Conservation (phyloP, 30 jellyfish, hydroid and myxozoan genomes). For the Turritopsis dohrnii region DNA sequence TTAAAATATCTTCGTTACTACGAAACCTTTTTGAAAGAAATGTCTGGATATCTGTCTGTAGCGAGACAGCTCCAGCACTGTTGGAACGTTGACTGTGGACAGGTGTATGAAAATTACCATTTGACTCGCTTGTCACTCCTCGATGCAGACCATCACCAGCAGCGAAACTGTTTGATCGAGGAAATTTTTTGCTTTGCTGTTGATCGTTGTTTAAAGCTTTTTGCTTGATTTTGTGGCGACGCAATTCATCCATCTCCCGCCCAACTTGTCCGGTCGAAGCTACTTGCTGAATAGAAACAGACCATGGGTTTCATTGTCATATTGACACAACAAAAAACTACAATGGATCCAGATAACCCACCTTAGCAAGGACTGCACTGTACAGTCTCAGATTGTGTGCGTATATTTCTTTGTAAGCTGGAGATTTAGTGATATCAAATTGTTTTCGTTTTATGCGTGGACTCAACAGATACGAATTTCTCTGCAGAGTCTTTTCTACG, state of each 20-base stretch:
- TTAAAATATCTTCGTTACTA: neutral
- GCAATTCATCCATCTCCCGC: neutral
- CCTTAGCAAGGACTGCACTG: slow-evolving; percentile 44
- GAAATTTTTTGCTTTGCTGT: neutral
- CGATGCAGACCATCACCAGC: neutral
- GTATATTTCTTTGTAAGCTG: slow-evolving; percentile 26
- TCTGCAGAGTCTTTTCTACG: neutral
- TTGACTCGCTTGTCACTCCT: neutral
- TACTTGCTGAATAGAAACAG: slow-evolving; percentile 12
- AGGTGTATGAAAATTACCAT: neutral
- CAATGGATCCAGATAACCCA: too few relatives aligned
- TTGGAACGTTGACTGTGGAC: slow-evolving; percentile 15
- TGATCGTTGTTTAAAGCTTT: neutral
- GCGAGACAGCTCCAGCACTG: slow-evolving; percentile 18
- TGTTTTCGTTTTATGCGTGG: slow-evolving; percentile 25
- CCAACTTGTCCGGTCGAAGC: slow-evolving; percentile 28
- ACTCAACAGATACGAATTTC: slow-evolving; percentile 12
- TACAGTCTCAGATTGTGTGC: slow-evolving; percentile 29
- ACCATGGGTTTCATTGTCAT: neutral
- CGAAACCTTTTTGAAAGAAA: neutral
- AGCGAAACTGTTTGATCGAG: slow-evolving; percentile 23
- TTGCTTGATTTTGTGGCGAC: slow-evolving; percentile 8
- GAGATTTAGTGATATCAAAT: slow-evolving; percentile 25
- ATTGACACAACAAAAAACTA: too few relatives aligned
- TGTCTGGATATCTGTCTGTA: neutral